A percentile compares a stretch with the other conserved stretches of the same genome.
These are phyloP conservation scores for Hylaeus anthracinus DNA, from an alignment of 1,140 invertebrate species.

Conservation along the genomic window DNA sequence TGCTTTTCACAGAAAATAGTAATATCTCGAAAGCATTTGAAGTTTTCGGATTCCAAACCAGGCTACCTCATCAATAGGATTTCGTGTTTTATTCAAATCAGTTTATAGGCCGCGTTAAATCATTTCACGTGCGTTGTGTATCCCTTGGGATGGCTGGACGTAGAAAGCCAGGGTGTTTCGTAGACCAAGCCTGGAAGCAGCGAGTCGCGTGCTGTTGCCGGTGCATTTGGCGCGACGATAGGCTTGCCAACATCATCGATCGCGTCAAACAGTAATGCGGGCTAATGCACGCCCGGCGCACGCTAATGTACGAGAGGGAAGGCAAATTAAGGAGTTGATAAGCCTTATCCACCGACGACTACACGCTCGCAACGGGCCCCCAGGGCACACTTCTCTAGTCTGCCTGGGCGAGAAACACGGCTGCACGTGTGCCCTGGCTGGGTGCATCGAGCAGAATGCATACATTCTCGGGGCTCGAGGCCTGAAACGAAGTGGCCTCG, in stretches of 20 bases:
- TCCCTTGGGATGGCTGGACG: too few species aligned
- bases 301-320: conserved; percentile 56
- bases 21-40: too few species aligned
- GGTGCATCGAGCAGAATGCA: not conserved
- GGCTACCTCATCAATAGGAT: too few species aligned
- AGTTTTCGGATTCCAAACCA: too few species aligned
- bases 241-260: conserved; percentile 60
- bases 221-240: conserved; percentile 18
- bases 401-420: not conserved
- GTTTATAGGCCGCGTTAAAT: too few species aligned
- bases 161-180: too few species aligned
- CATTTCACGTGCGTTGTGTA: too few species aligned
- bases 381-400: not conserved
- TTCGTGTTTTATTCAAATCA: too few species aligned
- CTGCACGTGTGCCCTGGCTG: not conserved
- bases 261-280: conserved; percentile 66
- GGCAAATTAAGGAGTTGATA: conserved; percentile 66
- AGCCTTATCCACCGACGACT: conserved; percentile 62
- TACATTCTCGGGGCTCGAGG: conserved; percentile 2
- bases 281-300: conserved; percentile 59
- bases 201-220: not conserved
- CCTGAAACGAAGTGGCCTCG: conserved; percentile 25
- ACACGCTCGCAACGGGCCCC: not conserved
- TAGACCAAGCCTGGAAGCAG: too few species aligned
- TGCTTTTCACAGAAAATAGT: too few species aligned